Conservation (phyloP, 2,113 vertebrate species). For the Chiloscyllium plagiosum region DNA sequence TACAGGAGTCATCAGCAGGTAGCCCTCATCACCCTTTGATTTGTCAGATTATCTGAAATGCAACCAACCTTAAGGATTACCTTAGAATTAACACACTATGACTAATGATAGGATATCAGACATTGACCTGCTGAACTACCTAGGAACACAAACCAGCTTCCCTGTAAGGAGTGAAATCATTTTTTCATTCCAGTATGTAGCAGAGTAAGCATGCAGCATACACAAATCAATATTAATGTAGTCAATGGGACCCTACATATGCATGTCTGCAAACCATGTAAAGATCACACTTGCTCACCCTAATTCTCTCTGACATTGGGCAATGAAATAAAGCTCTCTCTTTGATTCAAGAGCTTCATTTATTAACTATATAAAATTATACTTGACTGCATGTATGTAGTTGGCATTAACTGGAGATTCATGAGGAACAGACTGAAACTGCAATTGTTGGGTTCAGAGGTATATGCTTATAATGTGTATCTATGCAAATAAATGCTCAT, state of each 20-base stretch:
- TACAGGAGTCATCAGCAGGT: no score
- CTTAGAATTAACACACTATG: neutral
- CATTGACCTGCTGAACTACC: neutral
- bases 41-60: no score
- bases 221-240: neutral
- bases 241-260: neutral
- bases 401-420: no score
- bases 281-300: neutral
- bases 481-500: no score
- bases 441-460: no score
- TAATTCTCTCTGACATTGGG: neutral
- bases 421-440: no score
- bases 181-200: neutral
- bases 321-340: neutral
- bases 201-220: neutral
- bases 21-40: no score
- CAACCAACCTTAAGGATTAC: neutral
- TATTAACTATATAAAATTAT: no score
- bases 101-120: neutral
- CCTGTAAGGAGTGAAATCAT: neutral
- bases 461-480: no score
- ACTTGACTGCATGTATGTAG: no score
- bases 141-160: neutral
- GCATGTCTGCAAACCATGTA: neutral
- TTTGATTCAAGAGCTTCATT: neutral